Evolutionary conservation across 2,888 invertebrate species (phyloP).

Genomic region (Lacanobia oleracea): DNA sequence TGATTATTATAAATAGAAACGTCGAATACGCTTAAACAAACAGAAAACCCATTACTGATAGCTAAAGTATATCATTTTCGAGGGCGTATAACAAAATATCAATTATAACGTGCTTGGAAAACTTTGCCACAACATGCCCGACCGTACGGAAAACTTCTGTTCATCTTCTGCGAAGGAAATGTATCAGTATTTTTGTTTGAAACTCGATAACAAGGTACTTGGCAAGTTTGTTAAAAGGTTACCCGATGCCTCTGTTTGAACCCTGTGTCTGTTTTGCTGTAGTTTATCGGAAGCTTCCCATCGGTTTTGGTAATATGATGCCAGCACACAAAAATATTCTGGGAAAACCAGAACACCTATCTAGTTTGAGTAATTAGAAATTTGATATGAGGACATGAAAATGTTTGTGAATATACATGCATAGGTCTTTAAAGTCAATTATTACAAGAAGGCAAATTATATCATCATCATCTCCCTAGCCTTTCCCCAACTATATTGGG

Average conservation of each 20-base stretch:
- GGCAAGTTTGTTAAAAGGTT: slow-evolving; percentile 77
- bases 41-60: slow-evolving; percentile 39
- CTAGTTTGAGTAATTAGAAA: too few relatives aligned
- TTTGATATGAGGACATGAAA: too few relatives aligned
- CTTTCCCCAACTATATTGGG: too few relatives aligned
- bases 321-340: background rate
- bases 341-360: background rate
- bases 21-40: slow-evolving; percentile 33
- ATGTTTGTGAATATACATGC: too few relatives aligned
- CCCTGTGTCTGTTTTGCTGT: slow-evolving; percentile 29
- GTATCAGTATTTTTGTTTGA: slow-evolving; percentile 77
- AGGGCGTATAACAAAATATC: slow-evolving; percentile 60
- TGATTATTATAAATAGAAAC: slow-evolving; percentile 24
- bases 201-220: slow-evolving; percentile 76
- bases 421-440: too few relatives aligned
- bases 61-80: slow-evolving; percentile 45
- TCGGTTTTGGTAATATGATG: background rate
- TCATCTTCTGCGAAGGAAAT: slow-evolving; percentile 66
- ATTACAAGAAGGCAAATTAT: too few relatives aligned
- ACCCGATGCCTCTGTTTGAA: slow-evolving; percentile 67
- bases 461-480: too few relatives aligned
- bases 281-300: slow-evolving; percentile 27
- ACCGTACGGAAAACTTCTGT: slow-evolving; percentile 52
- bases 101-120: slow-evolving; percentile 64
- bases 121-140: slow-evolving; percentile 50